Base-by-base conservation (phyloP, 2,113 vertebrate species). In the Thalassoma bifasciatum region DNA sequence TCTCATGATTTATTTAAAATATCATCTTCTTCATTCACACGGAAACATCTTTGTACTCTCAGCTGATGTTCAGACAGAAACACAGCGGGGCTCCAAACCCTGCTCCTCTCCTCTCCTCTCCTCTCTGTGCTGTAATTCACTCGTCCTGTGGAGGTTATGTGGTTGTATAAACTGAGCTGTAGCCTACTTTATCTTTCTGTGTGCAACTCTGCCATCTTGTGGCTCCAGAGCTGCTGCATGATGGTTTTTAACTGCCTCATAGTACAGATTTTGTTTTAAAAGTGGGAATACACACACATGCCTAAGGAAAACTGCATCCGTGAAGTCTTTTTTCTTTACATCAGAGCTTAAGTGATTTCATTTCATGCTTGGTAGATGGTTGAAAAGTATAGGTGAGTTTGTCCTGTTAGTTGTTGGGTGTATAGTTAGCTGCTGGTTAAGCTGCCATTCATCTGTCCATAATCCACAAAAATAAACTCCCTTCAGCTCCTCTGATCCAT, bases 141-240 rank as follows among this genome's bases (percentile, higher is more conserved):
- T 63, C 71, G 66, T 37, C 44, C 21, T 4, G 1, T 19, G 10
- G 37, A 56, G 56, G 52, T 66, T 47, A 70, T 73, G 17, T 42
- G 58, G 22, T 44, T 81, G 36, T 58, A 19, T 52, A 51, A 72
- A 61, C 16, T 37, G 12, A 61, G 46, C 37, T n/a, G n/a, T n/a
- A n/a, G n/a, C 38, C 59, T 22, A 12, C 19, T 57, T 22, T 26
- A 44, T 14, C 4, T 60, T 17, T 77, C 42, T 51, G 47, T 58
- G 76, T 76, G 6, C 64, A 82, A 80, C 47, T 22, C 76, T 57
- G 86, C 81, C 91, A 83, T 63, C 86, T 86, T 16, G 70, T 90
- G 91, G 85, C 23, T 22, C 2, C 17, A n/a, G 10, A 22, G 47
- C 19, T 57, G 24, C 34, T 11, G 12, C 8, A 2, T 38, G n/a